Conservation (phyloP, 1,140 invertebrate genomes). For the Venustaconcha ellipsiformis region DNA sequence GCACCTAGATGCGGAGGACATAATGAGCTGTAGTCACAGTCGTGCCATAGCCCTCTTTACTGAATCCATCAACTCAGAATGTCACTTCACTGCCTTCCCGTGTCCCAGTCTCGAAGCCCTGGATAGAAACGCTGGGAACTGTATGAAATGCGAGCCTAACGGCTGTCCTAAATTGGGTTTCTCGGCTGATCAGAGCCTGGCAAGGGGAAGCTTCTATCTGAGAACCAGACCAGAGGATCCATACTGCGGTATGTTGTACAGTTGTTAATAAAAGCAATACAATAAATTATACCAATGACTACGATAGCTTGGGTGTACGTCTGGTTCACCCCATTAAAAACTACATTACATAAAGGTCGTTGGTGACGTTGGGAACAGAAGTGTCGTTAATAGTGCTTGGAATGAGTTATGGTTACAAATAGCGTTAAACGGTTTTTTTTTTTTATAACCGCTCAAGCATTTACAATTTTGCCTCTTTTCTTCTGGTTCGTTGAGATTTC, state of each 20-base stretch:
- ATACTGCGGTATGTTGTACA: conserved; percentile 43
- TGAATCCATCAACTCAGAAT: conserved; percentile 82
- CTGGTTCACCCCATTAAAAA: no score
- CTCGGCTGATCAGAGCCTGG: conserved; percentile 72
- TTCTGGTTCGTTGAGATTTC: no score
- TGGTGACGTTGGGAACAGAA: no score
- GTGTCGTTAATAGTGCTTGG: no score
- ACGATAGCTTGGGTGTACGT: no score
- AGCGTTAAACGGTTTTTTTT: no score
- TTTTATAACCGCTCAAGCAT: no score
- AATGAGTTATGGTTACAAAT: no score
- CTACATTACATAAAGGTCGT: no score
- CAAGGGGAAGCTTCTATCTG: conserved; percentile 48
- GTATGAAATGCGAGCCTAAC: conserved; percentile 80
- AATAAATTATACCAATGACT: no score
- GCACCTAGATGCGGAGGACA: conserved; percentile 37
- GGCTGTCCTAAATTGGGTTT: conserved; percentile 86
- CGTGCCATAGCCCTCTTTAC: conserved; percentile 90
- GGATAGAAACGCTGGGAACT: conserved; percentile 80
- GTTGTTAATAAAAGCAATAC: no score
- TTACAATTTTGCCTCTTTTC: no score
- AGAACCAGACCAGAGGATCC: conserved; percentile 32
- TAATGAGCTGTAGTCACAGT: conserved; percentile 86
- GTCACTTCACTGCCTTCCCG: conserved; percentile 81
- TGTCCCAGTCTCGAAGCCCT: conserved; percentile 66